Evolutionary conservation across 2,888 invertebrate genomes (phyloP), one percentile per base, ranked within the genome.

Genomic region (Mythimna albipuncta): DNA sequence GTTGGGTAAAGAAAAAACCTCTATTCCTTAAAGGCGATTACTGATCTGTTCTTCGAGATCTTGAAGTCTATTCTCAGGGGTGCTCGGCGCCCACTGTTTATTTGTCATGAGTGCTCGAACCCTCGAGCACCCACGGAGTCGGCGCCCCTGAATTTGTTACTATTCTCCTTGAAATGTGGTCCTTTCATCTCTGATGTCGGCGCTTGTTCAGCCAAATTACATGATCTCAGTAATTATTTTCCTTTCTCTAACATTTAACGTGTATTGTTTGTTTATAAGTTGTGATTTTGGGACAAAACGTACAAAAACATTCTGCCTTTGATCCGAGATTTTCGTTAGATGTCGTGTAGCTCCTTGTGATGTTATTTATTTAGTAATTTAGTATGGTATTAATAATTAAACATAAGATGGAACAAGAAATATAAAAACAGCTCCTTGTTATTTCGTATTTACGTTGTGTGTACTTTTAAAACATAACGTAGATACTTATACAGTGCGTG

Each of bases 191-290:
- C 54, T 70, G 77, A 75, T 57, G 62, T 76, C 21, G 35, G 32
- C 38, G 32, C 13, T 75, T 74, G 41, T 69, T 76, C 55, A 50
- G 9, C 2, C 9, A 70, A 75, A 75, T 77, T 41, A 77, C 47
- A 54, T 47, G 47, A 47, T 64, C 54, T 70, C 35, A 19, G 70
- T 75, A 77, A 77, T 64, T 77, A 75, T 77, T 71, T 59, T 41
- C 9, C 13, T 59, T 70, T 64, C 32, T 32, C 16, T 63, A 47
- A 52, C 52, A 50, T 50, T 38, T 50, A 21, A 32, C 52, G 26
- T 19, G 19, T 16, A 19, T n/a, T 58, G 59, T 75, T 58, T 69
- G 44, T 63, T 44, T 58, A n/a, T 35, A 13, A 59, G 58, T 58
- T 59, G 44, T 32, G 19, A 54, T 70, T 69, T 47, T 47, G 6